Conservation (phyloP, 2,797 vertebrate genomes). For the Ceyx erithaca region DNA sequence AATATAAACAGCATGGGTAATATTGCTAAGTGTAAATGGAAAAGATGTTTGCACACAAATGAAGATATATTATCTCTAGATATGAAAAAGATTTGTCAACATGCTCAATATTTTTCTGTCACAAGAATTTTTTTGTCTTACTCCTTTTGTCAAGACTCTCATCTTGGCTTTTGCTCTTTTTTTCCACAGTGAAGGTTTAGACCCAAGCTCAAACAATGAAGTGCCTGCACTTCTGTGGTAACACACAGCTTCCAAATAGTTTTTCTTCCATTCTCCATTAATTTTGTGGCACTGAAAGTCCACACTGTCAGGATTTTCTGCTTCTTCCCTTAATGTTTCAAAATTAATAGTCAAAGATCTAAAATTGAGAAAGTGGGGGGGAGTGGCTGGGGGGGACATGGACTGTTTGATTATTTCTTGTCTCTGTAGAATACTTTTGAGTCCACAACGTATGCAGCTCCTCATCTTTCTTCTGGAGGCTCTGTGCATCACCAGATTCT, state of each 20-base stretch:
- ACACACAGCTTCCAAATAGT: background rate
- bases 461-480: background rate
- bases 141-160: background rate
- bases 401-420: background rate
- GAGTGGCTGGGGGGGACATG: accelerated
- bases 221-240: background rate
- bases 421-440: background rate
- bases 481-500: background rate
- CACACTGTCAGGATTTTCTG: background rate
- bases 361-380: background rate
- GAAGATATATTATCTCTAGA: background rate
- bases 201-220: background rate
- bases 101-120: background rate
- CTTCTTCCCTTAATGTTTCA: background rate
- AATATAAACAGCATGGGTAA: background rate
- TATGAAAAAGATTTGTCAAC: background rate
- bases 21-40: background rate
- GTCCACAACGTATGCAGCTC: background rate
- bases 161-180: background rate
- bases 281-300: background rate
- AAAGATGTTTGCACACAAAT: background rate
- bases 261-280: background rate
- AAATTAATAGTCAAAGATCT: background rate
- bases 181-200: background rate
- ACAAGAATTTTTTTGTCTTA: background rate